Percentiles rank a stretch among this genome's conserved stretches.
These are phyloP conservation scores for Hylaeus anthracinus DNA, from an alignment of 1,140 invertebrate genomes.

Conservation along the genomic window DNA sequence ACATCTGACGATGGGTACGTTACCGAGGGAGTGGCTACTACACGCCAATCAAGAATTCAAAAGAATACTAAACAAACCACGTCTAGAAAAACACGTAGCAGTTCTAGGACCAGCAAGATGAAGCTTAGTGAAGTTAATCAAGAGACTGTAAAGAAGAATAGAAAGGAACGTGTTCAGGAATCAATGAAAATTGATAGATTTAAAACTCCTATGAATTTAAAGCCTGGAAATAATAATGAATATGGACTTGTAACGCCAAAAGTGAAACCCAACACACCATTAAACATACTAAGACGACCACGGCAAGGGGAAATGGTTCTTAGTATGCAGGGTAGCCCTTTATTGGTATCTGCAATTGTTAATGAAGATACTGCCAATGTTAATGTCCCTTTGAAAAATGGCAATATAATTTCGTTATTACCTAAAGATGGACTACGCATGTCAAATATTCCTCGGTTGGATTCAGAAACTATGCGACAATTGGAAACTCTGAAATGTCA, in stretches of 20 bases:
- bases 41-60: conserved; percentile 36
- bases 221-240: neutral
- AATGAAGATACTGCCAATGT: conserved; percentile 83
- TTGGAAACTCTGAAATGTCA: conserved; percentile 82
- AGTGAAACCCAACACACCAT: conserved; percentile 83
- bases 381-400: conserved; percentile 84
- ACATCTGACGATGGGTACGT: conserved; percentile 71
- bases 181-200: conserved; percentile 46
- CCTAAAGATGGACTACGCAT: conserved; percentile 81
- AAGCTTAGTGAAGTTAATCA: conserved; percentile 49
- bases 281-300: conserved; percentile 83
- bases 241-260: conserved; percentile 75
- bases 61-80: conserved; percentile 21
- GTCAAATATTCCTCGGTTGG: conserved; percentile 82
- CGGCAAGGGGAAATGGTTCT: conserved; percentile 85
- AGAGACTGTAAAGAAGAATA: conserved; percentile 35
- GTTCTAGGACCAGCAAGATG: conserved; percentile 47
- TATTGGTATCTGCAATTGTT: conserved; percentile 81
- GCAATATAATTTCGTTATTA: conserved; percentile 83
- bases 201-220: conserved; percentile 67
- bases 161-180: conserved; percentile 4
- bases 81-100: conserved; percentile 51
- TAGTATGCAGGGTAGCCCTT: conserved; percentile 85
- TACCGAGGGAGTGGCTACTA: conserved; percentile 56
- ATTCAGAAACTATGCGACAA: conserved; percentile 80